Percentiles rank a stretch among this genome's conserved stretches.
Conservation (phyloP, 2,888 invertebrate species). For the Plagodis pulveraria region DNA sequence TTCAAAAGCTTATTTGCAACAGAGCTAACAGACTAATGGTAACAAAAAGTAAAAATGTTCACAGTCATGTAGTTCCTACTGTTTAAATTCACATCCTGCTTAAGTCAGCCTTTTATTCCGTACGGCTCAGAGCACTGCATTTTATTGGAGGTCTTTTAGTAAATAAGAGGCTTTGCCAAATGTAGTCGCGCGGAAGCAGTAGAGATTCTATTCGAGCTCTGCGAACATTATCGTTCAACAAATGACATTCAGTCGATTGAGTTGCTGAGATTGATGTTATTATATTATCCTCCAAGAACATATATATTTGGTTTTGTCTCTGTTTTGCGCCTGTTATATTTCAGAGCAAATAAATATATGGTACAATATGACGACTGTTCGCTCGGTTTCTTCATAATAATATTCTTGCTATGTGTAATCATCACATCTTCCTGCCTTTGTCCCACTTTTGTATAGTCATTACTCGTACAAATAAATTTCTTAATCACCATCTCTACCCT, state of each 20-base stretch:
- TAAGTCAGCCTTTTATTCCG: not conserved
- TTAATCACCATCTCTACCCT: too few species aligned
- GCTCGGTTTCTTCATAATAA: too few species aligned
- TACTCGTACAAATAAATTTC: too few species aligned
- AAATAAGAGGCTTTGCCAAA: constrained; percentile 10
- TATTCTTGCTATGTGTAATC: too few species aligned
- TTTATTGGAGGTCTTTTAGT: constrained; percentile 6
- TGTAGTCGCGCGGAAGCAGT: constrained; percentile 8
- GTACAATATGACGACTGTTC: too few species aligned
- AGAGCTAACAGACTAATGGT: too few species aligned
- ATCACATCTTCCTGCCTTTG: too few species aligned
- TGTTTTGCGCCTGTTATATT: too few species aligned
- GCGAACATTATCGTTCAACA: constrained; percentile 5
- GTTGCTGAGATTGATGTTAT: not conserved
- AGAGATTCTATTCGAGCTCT: constrained; percentile 6
- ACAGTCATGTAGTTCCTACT: not conserved
- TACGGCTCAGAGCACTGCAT: not conserved
- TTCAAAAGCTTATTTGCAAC: too few species aligned
- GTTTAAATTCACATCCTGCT: not conserved
- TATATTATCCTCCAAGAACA: not conserved
- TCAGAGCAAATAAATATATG: too few species aligned
- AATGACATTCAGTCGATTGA: constrained; percentile 6
- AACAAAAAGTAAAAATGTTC: not conserved
- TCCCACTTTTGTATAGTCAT: too few species aligned
- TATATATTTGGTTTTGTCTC: too few species aligned